Base-by-base conservation (phyloP, 2,888 invertebrate genomes). In the Serrognathus titanus region DNA sequence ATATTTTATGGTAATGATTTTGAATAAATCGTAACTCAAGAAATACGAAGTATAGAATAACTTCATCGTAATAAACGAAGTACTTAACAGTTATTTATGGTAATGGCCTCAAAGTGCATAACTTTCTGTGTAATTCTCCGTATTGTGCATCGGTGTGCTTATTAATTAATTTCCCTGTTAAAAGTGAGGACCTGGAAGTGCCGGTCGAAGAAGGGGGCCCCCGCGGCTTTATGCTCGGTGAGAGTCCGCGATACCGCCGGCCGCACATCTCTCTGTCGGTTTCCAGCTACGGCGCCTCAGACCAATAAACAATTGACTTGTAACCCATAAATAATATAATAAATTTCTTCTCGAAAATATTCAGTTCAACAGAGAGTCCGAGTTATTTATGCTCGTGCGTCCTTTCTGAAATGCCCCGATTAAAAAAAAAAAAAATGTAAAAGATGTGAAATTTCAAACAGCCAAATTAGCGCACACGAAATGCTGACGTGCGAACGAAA, bases 281-380 rank as follows among this genome's bases (percentile, higher is more conserved):
- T 70, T 63, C 70, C 69, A 66, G 66, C 62, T 66, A 63, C 63
- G 63, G 59, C 64, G 62, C 66, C 66, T 63, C 63, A 68, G 69
- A 71, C 70, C 64, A 70, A 73, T 73, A 74, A 74, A 74, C 72
- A 72, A 73, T 71, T 71, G 68, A 65, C 67, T 60, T 63, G 63
- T 64, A 64, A 65, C 63, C 64, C 66, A 69, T 74, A 73, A 73
- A 72, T 72, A 63, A 60, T 59, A 49, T 57, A 56, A 58, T 54
- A 54, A 54, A 54, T 54, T 54, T 54, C 54, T 54, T 49, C 20
- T 43, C 49, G 48, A 49, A 43, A 40, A 45, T 49, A 53, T 43
- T 43, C 43, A 16, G 43, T 43, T 43, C 43, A 43, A 43, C 43
- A 43, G 16, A 41, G 16, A 31, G 24, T 31, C 24, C 24, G 24